These are phyloP conservation scores for Galaxea fascicularis DNA, from an alignment of 92 coral and sea anemone genomes.

Conservation along the genomic window DNA sequence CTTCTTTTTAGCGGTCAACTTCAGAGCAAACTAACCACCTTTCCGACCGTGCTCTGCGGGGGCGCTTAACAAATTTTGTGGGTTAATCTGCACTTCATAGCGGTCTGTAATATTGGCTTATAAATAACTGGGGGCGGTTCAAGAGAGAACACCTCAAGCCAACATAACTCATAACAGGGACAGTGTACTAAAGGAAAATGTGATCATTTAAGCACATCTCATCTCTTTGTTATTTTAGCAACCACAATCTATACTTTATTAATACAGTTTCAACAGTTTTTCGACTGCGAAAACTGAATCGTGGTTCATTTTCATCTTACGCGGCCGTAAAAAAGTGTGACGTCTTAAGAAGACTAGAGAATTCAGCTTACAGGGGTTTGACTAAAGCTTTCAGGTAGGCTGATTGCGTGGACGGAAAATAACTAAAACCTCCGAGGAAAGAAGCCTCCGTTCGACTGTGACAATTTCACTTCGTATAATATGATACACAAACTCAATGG, in stretches of 20 bases:
- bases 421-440: too few relatives aligned
- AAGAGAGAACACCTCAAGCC: not conserved
- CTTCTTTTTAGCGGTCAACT: not conserved
- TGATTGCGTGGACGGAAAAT: not conserved
- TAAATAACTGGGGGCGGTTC: not conserved
- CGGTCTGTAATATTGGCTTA: slow-evolving; percentile 36
- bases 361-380: not conserved
- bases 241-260: too few relatives aligned
- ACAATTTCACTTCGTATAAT: not conserved
- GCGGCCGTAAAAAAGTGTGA: not conserved
- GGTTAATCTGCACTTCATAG: slow-evolving; percentile 16
- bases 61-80: not conserved
- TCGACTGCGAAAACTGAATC: not conserved
- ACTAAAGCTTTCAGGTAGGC: not conserved
- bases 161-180: not conserved
- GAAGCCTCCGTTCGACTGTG: not conserved
- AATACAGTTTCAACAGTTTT: not conserved
- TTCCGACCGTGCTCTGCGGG: not conserved
- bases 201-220: not conserved
- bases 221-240: not conserved
- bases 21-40: not conserved
- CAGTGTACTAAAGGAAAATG: not conserved
- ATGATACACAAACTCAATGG: not conserved
- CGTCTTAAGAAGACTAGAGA: not conserved
- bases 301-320: too few relatives aligned